Evolutionary conservation across 2,888 invertebrate genomes (phyloP), one percentile per base, ranked within the genome.

Genomic region (Perdita meconis): DNA sequence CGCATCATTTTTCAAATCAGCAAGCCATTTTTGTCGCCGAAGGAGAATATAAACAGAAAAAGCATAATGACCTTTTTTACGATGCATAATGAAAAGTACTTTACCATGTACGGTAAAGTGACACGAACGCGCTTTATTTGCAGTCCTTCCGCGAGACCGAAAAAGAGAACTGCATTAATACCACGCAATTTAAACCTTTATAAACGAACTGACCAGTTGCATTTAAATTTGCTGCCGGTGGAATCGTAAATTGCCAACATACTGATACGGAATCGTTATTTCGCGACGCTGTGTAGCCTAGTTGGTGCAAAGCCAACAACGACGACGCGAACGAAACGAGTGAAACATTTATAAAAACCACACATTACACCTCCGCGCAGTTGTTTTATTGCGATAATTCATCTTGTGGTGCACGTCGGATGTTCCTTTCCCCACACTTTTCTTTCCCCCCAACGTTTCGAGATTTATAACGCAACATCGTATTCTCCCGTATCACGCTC

Each of bases 271-370:
- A 76, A 76, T 72, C 75, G 67, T 57, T 72, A 83, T 72, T 60
- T 44, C 61, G 66, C 50, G 34, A 63, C 56, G 26, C 63, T 70
- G 64, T 47, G 56, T 56, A 83, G 76, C 75, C 82, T 80, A 86
- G 79, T 89, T 86, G 86, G 89, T 88, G 86, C 89, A 81, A 86
- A 86, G 88, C 87, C 88, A 89, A 89, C 83, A 83, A 77, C 79
- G 81, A 81, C 83, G 80, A 85, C 86, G 86, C 85, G 82, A 82
- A 85, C 85, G 84, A 85, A 86, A 88, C 89, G 86, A 87, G 86
- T 84, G 86, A 86, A 89, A 87, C 87, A 87, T 88, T 89, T 86
- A 88, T 88, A 89, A 89, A 86, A 79, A 88, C 86, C 86, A 80
- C 88, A 82, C 87, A 86, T 86, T 87, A 86, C 85, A 82, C 81